Conservation (phyloP, 2,113 vertebrate species). For the Epinephelus fuscoguttatus region DNA sequence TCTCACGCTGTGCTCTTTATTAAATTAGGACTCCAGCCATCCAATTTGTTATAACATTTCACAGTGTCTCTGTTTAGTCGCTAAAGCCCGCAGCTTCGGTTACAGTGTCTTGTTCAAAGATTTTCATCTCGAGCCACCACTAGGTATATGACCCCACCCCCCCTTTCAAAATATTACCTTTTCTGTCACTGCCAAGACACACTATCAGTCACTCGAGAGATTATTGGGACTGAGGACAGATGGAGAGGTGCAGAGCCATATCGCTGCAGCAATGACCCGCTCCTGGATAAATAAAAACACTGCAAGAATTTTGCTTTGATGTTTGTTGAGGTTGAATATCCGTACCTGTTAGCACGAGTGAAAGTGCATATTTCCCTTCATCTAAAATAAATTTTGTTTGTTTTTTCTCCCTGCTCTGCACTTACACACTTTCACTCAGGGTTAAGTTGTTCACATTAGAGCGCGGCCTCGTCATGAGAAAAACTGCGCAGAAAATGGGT, state of each 20-base stretch:
- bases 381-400: slow-evolving; percentile 12
- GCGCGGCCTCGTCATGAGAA: slow-evolving; percentile 12
- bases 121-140: slow-evolving; percentile 61
- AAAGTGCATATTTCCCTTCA: slow-evolving; percentile 26
- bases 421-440: slow-evolving; percentile 6
- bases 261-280: slow-evolving; percentile 25
- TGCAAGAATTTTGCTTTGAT: slow-evolving; percentile 55
- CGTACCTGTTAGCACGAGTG: slow-evolving; percentile 6
- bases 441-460: slow-evolving; percentile 16
- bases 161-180: slow-evolving; percentile 77
- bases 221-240: slow-evolving; percentile 59
- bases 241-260: slow-evolving; percentile 35
- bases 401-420: background rate
- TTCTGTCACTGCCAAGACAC: slow-evolving; percentile 78
- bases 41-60: slow-evolving; percentile 78
- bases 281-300: slow-evolving; percentile 47
- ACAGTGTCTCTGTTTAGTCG: slow-evolving; percentile 70
- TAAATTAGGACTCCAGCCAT: slow-evolving; percentile 72
- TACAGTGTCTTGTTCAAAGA: slow-evolving; percentile 66
- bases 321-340: slow-evolving; percentile 27
- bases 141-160: slow-evolving; percentile 56
- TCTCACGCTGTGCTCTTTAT: slow-evolving; percentile 76
- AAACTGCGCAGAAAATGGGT: slow-evolving; percentile 14
- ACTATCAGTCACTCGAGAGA: slow-evolving; percentile 67
- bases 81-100: slow-evolving; percentile 57